Percentiles rank a stretch among this genome's conserved stretches.
Conservation (phyloP, 2,797 vertebrate species). For the Anomalospiza imberbis region DNA sequence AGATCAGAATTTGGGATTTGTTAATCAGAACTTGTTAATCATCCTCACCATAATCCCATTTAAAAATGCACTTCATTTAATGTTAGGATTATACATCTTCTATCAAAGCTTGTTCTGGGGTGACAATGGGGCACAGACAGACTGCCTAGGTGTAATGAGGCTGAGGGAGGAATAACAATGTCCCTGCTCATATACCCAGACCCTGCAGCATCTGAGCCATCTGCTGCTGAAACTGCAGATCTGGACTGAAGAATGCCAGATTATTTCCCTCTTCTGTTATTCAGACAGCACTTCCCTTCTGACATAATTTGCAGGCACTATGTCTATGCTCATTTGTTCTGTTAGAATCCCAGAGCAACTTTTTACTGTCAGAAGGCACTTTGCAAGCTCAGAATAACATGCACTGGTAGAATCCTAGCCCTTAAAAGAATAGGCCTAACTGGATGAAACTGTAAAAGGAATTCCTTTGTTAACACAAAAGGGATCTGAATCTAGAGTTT, state of each 20-base stretch:
- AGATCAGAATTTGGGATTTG: background rate
- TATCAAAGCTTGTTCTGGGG: background rate
- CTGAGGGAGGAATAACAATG: slow-evolving; percentile 29
- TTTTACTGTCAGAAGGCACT: background rate
- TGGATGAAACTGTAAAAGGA: background rate
- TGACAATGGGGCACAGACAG: slow-evolving; percentile 29
- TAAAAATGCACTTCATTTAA: background rate
- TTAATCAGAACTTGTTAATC: background rate
- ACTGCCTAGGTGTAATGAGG: slow-evolving; percentile 17
- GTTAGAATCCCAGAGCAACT: background rate
- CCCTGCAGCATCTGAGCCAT: slow-evolving; percentile 22
- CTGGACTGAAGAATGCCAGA: background rate
- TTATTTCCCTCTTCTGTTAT: background rate
- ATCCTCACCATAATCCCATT: background rate
- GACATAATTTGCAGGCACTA: background rate
- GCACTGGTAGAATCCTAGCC: background rate
- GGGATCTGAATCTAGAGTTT: background rate
- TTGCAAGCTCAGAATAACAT: background rate
- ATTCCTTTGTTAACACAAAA: background rate
- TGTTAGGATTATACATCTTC: slow-evolving; percentile 2
- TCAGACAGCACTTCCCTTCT: background rate
- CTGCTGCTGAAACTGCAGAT: slow-evolving; percentile 28
- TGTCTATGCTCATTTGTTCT: background rate
- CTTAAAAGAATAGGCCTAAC: background rate
- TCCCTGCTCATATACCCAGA: slow-evolving; percentile 4